Evolutionary conservation across 2,113 vertebrate genomes (phyloP).

Genomic region (Isichthys henryi): DNA sequence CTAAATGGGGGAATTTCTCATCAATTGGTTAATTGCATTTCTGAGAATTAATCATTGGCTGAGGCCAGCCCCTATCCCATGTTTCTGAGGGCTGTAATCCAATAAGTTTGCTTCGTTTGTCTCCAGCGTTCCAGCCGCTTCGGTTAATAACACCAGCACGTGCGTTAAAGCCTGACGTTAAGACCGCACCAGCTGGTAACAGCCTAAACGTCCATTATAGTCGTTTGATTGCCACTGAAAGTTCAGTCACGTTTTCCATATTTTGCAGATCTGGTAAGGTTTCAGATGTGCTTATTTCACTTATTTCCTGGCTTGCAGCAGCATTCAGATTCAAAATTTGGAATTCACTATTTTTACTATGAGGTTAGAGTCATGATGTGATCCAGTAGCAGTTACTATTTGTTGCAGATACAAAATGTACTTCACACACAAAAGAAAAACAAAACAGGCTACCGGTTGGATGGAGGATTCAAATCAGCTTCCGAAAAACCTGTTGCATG

Average conservation of each 20-base stretch:
- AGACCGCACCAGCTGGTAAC: neutral
- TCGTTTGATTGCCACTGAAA: neutral
- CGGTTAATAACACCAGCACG: neutral
- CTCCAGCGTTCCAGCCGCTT: neutral
- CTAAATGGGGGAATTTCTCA: neutral
- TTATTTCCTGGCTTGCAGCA: neutral
- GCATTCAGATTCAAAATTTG: neutral
- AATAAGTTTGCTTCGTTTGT: neutral
- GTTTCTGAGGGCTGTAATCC: neutral
- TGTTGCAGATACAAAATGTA: neutral
- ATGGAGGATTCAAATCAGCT: neutral
- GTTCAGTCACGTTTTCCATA: neutral
- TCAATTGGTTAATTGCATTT: conserved; percentile 3
- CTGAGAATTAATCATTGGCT: neutral
- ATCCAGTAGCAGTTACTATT: neutral
- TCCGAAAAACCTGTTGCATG: neutral
- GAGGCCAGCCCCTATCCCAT: neutral
- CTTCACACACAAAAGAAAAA: neutral
- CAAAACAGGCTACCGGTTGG: neutral
- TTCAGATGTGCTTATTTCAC: neutral
- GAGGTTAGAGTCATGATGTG: neutral
- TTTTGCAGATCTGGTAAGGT: neutral
- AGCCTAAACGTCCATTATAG: neutral
- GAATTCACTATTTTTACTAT: neutral
- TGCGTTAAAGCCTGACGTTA: neutral